A percentile compares a stretch with the other conserved stretches of the same genome.
Evolutionary conservation across 2,113 vertebrate species (phyloP).

Genomic region (Prunella fulvescens): DNA sequence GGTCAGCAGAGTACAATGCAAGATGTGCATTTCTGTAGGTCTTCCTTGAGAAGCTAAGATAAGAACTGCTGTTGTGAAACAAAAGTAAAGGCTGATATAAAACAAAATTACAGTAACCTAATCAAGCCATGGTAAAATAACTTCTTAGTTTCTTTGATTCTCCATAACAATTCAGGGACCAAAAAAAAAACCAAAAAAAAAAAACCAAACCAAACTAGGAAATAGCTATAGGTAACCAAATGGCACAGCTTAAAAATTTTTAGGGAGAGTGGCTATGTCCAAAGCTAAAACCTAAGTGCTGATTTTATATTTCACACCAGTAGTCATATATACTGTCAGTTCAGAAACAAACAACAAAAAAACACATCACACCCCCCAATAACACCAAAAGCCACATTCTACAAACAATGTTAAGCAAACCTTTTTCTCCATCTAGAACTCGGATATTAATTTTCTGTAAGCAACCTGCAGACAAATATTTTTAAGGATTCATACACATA

Average conservation of each 20-base stretch:
- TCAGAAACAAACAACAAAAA: not conserved
- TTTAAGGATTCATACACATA: not conserved
- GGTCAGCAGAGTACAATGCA: not conserved
- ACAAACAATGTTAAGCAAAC: not conserved
- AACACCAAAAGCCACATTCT: not conserved
- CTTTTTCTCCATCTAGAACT: not conserved
- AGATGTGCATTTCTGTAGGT: not conserved
- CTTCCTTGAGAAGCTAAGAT: not conserved
- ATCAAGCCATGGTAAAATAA: not conserved
- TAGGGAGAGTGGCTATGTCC: not conserved
- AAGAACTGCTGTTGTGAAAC: not conserved
- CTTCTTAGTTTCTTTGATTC: not conserved
- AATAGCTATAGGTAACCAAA: not conserved
- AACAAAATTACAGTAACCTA: not conserved
- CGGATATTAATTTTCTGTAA: not conserved
- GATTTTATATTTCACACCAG: not conserved
- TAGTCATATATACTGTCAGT: not conserved
- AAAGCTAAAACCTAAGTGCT: not conserved
- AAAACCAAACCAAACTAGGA: not conserved
- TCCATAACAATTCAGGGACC: not conserved
- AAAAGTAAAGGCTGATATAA: not conserved
- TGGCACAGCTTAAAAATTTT: not conserved
- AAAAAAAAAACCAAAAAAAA: not conserved
- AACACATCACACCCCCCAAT: rapidly evolving
- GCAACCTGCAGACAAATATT: not conserved